Conservation (phyloP, 2,888 invertebrate species). For the Eupithecia abbreviata region DNA sequence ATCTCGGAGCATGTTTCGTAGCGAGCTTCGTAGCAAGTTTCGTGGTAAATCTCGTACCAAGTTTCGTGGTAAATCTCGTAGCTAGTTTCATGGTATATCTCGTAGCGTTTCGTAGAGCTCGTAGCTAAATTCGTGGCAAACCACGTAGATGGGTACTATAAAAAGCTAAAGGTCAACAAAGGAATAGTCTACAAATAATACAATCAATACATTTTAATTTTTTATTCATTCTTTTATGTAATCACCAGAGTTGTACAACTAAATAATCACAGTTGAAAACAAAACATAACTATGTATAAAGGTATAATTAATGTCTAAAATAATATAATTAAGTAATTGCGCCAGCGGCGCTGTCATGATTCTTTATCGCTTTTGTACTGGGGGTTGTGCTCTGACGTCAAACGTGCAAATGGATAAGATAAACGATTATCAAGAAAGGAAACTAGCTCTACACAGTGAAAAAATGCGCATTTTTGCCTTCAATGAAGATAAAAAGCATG, state of each 20-base stretch:
- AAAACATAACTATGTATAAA: slow-evolving; percentile 77
- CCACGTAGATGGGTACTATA: not conserved
- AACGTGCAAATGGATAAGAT: slow-evolving; percentile 14
- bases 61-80: not conserved
- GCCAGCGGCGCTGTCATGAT: slow-evolving; percentile 41
- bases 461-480: not conserved
- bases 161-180: not conserved
- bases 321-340: slow-evolving; percentile 61
- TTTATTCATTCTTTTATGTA: slow-evolving; percentile 84
- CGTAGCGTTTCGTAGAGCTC: not conserved
- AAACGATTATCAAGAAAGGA: not conserved
- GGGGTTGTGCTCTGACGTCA: slow-evolving; percentile 35
- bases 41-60: not conserved
- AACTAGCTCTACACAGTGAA: not conserved
- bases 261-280: slow-evolving; percentile 85
- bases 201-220: slow-evolving; percentile 63
- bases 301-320: slow-evolving; percentile 72
- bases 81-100: not conserved
- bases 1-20: too few species aligned
- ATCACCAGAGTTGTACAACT: slow-evolving; percentile 85
- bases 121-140: not conserved
- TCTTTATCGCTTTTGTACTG: slow-evolving; percentile 35
- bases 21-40: too few species aligned
- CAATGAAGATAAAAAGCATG: not conserved
- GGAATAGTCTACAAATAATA: slow-evolving; percentile 51